Percentiles rank a stretch among this genome's conserved stretches.
phyloP scores from a whole-genome alignment of 1,140 invertebrate genomes.

The Ericerus pela region DNA sequence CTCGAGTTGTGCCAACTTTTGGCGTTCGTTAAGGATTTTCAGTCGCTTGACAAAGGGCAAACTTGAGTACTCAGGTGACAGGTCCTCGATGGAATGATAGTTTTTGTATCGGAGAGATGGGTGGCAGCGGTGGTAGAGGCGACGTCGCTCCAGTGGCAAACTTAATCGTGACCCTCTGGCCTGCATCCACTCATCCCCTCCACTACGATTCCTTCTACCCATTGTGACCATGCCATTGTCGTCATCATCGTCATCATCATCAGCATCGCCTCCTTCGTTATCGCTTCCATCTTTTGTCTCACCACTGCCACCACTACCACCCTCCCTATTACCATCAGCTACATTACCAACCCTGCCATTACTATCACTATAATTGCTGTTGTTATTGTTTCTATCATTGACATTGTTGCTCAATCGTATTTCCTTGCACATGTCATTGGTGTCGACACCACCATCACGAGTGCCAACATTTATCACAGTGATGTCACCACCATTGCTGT shows the following conservation, averaged over 20 bases:
- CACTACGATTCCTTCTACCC: no score
- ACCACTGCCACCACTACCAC: neutral
- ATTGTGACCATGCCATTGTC: no score
- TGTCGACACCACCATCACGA: neutral
- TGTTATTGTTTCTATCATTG: neutral
- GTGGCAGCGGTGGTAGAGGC: slow-evolving; percentile 1
- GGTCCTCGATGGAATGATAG: slow-evolving; percentile 65
- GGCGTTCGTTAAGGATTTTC: slow-evolving; percentile 72
- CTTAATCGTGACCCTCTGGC: neutral
- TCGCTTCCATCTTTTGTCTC: no score
- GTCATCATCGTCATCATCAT: no score
- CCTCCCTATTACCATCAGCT: no score
- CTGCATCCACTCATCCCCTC: no score
- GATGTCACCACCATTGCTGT: no score
- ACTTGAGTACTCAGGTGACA: slow-evolving; percentile 75
- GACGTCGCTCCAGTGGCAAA: neutral
- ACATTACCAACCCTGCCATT: no score
- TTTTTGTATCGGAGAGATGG: slow-evolving; percentile 16
- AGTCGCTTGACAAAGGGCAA: slow-evolving; percentile 74
- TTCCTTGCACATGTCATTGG: neutral
- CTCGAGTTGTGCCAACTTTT: slow-evolving; percentile 67
- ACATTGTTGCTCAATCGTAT: no score
- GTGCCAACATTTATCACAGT: neutral
- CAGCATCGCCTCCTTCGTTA: no score
- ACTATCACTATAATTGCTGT: neutral